These are phyloP conservation scores for Pedetes capensis DNA, from an alignment of 2,113 vertebrate genomes.

Conservation along the genomic window DNA sequence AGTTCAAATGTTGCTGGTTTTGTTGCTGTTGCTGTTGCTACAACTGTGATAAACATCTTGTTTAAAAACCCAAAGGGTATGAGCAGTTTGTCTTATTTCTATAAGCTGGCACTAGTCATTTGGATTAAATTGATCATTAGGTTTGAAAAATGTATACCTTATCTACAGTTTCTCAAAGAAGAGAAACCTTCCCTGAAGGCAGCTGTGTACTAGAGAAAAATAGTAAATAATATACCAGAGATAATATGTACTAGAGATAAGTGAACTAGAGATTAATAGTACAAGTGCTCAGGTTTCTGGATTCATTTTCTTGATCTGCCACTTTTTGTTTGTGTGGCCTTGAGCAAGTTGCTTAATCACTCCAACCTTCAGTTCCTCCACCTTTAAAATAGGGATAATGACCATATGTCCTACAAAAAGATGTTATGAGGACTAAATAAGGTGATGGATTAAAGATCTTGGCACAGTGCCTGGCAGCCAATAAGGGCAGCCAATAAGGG, in stretches of 20 bases:
- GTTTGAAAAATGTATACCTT: background rate
- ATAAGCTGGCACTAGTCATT: slow-evolving; percentile 21
- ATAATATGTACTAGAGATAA: background rate
- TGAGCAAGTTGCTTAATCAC: background rate
- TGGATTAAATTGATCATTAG: slow-evolving; percentile 44
- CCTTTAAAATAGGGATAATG: slow-evolving; percentile 1
- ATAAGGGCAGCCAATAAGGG: background rate
- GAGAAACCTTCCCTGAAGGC: slow-evolving; percentile 29
- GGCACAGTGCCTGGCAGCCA: background rate
- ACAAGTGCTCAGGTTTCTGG: background rate
- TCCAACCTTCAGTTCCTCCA: background rate
- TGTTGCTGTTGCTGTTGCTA: background rate
- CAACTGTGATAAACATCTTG: slow-evolving; percentile 25
- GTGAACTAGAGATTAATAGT: background rate
- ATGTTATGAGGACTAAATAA: background rate
- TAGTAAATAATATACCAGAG: background rate
- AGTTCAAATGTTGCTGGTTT: slow-evolving; percentile 13
- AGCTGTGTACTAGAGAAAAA: background rate
- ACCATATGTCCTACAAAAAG: background rate
- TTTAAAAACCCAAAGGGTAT: slow-evolving; percentile 15
- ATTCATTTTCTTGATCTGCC: slow-evolving; percentile 9
- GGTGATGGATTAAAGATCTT: background rate
- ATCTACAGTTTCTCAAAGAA: background rate
- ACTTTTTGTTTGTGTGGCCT: background rate
- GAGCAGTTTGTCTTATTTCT: background rate